Base-by-base conservation (phyloP, 2,113 vertebrate genomes). In the Rhizomys pruinosus region DNA sequence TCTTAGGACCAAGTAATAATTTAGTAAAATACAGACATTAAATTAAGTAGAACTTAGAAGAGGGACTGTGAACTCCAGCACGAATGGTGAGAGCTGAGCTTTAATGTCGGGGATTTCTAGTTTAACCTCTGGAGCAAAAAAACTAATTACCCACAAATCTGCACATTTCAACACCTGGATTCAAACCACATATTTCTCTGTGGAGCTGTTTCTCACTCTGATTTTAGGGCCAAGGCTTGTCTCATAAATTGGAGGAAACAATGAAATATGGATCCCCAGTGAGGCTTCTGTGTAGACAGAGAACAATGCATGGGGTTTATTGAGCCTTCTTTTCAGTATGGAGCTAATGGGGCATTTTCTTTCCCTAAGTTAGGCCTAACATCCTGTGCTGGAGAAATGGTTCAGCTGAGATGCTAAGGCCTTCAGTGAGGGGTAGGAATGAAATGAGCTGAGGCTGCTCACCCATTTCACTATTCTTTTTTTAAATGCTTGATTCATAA, bases 161-260 rank as follows among this genome's bases (percentile, higher is more conserved):
- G 55, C 72, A 59, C 59, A 12, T 87, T 84, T 89, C 87, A 91
- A 72, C 72, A 72, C 66, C 68, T 87, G 90, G 42, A 77, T 89
- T 79, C 72, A 76, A 79, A 71, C 66, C 59, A 63, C 44, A 79
- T 10, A 64, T 76, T 89, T 61, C 77, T 87, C 66, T 34, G 55
- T n/a, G 63, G 66, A 80, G 55, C 29, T 23, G 39, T 66, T 94
- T 32, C 39, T 93, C 84, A 84, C n/a, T 82, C 52, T 87, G 76
- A 78, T 32, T 82, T 93, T 82, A 87, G 94, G 79, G 39, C 79
- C 44, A 71, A 76, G 34, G 27, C 59, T 86, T 64, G 29, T 63
- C 63, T 68, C 59, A 87, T 93, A 89, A 87, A 91, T 55, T 68
- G 72, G 92, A 94, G 44, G 80, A 44, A 92, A 80, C 68, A 89